Evolutionary conservation across 2,113 vertebrate species (phyloP).

Genomic region (Eclectus roratus): DNA sequence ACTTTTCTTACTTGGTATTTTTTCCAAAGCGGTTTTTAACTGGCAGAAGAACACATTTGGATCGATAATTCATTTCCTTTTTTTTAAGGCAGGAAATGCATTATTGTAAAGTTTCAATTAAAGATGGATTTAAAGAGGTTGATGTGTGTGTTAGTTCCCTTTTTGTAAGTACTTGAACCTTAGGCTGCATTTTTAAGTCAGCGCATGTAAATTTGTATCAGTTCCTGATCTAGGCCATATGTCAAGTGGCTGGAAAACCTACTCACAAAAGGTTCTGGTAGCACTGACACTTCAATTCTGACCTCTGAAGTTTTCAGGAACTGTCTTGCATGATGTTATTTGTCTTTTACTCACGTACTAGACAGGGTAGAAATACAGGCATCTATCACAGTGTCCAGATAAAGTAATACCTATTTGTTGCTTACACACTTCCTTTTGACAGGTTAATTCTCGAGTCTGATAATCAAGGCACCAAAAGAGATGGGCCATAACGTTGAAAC

Average conservation of each 20-base stretch:
- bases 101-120: background rate
- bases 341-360: background rate
- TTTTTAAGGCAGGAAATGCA: background rate
- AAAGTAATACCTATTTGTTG: background rate
- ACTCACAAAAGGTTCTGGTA: background rate
- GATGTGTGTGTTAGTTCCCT: background rate
- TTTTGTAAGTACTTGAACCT: background rate
- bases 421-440: background rate
- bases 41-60: background rate
- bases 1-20: background rate
- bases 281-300: background rate
- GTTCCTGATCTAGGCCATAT: background rate
- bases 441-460: background rate
- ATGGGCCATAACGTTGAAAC: background rate
- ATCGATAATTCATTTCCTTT: background rate
- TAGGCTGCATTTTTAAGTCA: background rate
- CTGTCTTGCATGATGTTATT: background rate
- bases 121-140: background rate
- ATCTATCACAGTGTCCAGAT: background rate
- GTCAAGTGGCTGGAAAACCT: background rate
- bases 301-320: background rate
- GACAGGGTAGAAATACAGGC: background rate
- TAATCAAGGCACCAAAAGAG: background rate
- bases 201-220: background rate
- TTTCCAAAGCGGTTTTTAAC: background rate